Conservation (phyloP, 2,113 vertebrate species). For the Chloroceryle aenea region DNA sequence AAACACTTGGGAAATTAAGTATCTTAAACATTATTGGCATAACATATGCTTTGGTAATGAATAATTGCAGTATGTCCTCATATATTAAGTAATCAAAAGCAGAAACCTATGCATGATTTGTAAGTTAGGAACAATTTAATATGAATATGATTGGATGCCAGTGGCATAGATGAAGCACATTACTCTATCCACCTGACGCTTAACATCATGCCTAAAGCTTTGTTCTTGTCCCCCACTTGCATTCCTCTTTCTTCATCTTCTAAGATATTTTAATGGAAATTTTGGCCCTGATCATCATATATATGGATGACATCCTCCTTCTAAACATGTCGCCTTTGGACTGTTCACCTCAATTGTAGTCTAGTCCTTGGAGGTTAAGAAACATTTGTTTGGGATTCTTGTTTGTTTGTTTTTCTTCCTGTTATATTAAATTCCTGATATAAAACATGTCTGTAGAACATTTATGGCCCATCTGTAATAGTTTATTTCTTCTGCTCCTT, state of each 20-base stretch:
- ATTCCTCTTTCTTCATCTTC: neutral
- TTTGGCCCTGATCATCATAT: neutral
- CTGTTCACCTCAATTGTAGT: neutral
- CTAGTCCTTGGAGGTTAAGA: neutral
- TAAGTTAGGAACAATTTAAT: neutral
- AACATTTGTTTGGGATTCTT: neutral
- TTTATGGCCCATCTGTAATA: neutral
- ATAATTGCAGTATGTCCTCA: neutral
- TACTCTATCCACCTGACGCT: neutral
- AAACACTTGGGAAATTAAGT: neutral
- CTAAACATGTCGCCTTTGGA: neutral
- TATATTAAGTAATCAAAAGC: conserved; percentile 35
- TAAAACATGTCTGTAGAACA: neutral
- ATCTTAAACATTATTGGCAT: neutral
- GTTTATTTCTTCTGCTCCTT: neutral
- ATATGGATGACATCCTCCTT: neutral
- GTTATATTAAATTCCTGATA: neutral
- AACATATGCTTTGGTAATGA: neutral
- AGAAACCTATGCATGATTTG: neutral
- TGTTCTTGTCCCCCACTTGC: neutral
- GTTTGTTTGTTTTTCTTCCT: neutral
- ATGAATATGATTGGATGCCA: too few species aligned
- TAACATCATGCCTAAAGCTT: neutral
- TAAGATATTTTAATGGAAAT: neutral
- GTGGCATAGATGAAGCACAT: neutral